Evolutionary conservation across 2,113 vertebrate species (phyloP).

Genomic region (Pycnonotus jocosus): DNA sequence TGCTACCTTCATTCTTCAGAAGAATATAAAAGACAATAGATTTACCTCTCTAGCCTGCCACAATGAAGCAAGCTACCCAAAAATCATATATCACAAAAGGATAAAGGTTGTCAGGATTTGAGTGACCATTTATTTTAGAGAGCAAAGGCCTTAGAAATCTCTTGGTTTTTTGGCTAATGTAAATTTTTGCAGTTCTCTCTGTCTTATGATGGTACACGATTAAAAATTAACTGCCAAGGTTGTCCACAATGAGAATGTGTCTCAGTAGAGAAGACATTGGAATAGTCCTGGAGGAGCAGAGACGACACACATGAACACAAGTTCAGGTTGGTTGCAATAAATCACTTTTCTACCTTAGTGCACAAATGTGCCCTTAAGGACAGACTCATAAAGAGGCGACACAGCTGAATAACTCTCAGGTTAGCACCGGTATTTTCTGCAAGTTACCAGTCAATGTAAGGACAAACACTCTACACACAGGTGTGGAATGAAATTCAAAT

Average conservation of each 20-base stretch:
- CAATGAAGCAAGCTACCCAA: neutral
- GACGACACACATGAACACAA: neutral
- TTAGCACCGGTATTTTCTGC: neutral
- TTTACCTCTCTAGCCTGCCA: neutral
- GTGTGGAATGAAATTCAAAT: neutral
- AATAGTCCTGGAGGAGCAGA: neutral
- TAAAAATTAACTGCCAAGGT: neutral
- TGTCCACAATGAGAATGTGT: neutral
- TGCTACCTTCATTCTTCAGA: neutral
- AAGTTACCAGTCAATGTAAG: neutral
- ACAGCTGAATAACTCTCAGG: neutral
- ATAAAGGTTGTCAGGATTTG: neutral
- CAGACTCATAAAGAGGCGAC: neutral
- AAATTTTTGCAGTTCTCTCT: neutral
- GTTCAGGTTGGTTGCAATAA: neutral
- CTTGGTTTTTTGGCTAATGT: neutral
- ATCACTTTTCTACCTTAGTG: neutral
- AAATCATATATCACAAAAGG: neutral
- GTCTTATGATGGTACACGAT: rapidly evolving
- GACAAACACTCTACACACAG: neutral
- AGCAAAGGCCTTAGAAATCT: neutral
- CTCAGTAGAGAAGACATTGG: neutral
- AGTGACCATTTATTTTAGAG: neutral
- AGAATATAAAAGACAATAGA: neutral
- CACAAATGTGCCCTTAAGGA: neutral